These are phyloP conservation scores for Polyploca ridens DNA, from an alignment of 2,888 invertebrate genomes.

Conservation along the genomic window DNA sequence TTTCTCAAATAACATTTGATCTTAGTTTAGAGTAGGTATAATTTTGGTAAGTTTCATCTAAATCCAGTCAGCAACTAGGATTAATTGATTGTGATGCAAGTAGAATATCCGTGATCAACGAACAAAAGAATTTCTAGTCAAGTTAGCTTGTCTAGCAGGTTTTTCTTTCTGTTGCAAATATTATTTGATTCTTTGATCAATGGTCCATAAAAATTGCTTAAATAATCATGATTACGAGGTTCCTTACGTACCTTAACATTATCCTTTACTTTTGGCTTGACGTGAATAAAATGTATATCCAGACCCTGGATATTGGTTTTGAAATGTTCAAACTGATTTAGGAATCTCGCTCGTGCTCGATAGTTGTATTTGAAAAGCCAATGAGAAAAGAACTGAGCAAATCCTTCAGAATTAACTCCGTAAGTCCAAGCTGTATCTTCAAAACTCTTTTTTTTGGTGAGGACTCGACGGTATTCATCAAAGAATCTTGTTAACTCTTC, in stretches of 20 bases:
- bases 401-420: slow-evolving; percentile 89
- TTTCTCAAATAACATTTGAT: too few relatives aligned
- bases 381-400: slow-evolving; percentile 87
- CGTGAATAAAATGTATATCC: slow-evolving; percentile 90
- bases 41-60: too few relatives aligned
- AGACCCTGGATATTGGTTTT: slow-evolving; percentile 89
- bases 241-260: slow-evolving; percentile 61
- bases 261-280: slow-evolving; percentile 78
- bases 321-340: slow-evolving; percentile 91
- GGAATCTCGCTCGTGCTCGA: slow-evolving; percentile 82
- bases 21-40: too few relatives aligned
- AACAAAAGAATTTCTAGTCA: too few relatives aligned
- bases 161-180: too few relatives aligned
- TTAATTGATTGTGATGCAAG: too few relatives aligned
- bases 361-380: slow-evolving; percentile 91
- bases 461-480: slow-evolving; percentile 60
- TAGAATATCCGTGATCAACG: too few relatives aligned
- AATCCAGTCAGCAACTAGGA: too few relatives aligned
- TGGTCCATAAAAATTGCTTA: not conserved
- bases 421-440: slow-evolving; percentile 90
- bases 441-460: slow-evolving; percentile 62
- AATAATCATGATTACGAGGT: not conserved
- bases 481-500: slow-evolving; percentile 82
- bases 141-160: too few relatives aligned
- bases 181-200: too few relatives aligned